phyloP scores from a whole-genome alignment of 1,140 invertebrate genomes.

The Drosophila tristis region DNA sequence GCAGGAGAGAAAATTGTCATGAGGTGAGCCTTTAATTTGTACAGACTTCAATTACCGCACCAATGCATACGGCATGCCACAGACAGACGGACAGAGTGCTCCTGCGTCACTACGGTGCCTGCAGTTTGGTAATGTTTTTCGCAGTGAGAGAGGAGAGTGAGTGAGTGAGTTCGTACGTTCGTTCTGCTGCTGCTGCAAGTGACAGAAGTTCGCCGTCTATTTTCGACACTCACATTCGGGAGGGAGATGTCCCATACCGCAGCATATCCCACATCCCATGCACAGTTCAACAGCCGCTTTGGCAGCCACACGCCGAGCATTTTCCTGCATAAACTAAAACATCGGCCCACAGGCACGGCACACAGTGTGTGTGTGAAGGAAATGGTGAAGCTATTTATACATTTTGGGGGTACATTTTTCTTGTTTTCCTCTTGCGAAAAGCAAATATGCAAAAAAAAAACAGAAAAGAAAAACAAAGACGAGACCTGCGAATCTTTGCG shows the following conservation, averaged over 20 bases:
- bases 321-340: constrained; percentile 43
- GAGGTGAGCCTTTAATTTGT: too few species aligned
- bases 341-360: constrained; percentile 20
- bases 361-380: constrained; percentile 18
- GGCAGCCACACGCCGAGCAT: constrained; percentile 47
- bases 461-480: constrained; percentile 16
- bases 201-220: constrained; percentile 44
- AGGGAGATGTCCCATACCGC: not conserved
- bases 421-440: constrained; percentile 52
- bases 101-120: constrained; percentile 1
- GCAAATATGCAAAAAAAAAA: constrained; percentile 67
- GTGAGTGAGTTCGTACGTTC: constrained; percentile 1
- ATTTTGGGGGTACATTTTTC: constrained; percentile 67
- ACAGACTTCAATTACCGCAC: too few species aligned
- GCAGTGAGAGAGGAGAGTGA: too few species aligned
- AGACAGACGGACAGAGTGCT: not conserved
- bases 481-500: constrained; percentile 37
- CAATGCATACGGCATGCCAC: too few species aligned
- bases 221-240: constrained; percentile 11
- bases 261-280: constrained; percentile 7
- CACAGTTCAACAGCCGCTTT: constrained; percentile 56
- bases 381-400: constrained; percentile 66
- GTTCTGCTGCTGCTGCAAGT: constrained; percentile 4
- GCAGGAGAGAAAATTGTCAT: too few species aligned
- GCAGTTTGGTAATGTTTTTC: too few species aligned